Conservation (phyloP, 1,140 invertebrate species). For the Belonocnema kinseyi region DNA sequence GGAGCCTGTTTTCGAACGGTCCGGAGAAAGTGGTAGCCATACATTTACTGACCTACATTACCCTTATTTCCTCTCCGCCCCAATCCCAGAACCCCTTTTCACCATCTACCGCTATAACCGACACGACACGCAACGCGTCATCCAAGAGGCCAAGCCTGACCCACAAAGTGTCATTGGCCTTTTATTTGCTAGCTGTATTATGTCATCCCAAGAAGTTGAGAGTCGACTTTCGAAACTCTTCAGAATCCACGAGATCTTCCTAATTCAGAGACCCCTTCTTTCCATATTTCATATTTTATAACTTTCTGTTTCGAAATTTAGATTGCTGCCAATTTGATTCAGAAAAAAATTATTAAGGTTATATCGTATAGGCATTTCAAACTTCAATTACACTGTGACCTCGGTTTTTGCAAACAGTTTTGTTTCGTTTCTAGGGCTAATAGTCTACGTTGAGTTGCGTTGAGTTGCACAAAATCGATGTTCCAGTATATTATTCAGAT, state of each 20-base stretch:
- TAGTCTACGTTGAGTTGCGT: too few species aligned
- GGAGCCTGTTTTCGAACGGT: slow-evolving; percentile 70
- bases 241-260: neutral
- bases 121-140: slow-evolving; percentile 60
- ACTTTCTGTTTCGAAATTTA: too few species aligned
- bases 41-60: slow-evolving; percentile 76
- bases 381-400: too few species aligned
- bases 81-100: slow-evolving; percentile 20
- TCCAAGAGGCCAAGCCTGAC: slow-evolving; percentile 60
- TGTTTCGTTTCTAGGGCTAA: too few species aligned
- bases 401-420: too few species aligned
- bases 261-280: neutral
- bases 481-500: too few species aligned
- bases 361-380: too few species aligned
- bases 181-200: slow-evolving; percentile 43
- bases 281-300: neutral
- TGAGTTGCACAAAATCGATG: too few species aligned
- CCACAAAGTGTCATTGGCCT: slow-evolving; percentile 59
- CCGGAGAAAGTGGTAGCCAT: slow-evolving; percentile 72
- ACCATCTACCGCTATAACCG: slow-evolving; percentile 56
- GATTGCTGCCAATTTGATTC: too few species aligned
- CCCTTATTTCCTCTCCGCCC: slow-evolving; percentile 52
- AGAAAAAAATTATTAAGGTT: too few species aligned
- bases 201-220: slow-evolving; percentile 39
- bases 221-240: slow-evolving; percentile 8